A percentile compares a stretch with the other conserved stretches of the same genome.
Evolutionary conservation across 2,797 vertebrate genomes (phyloP).

Genomic region (Acanthiza pusilla): DNA sequence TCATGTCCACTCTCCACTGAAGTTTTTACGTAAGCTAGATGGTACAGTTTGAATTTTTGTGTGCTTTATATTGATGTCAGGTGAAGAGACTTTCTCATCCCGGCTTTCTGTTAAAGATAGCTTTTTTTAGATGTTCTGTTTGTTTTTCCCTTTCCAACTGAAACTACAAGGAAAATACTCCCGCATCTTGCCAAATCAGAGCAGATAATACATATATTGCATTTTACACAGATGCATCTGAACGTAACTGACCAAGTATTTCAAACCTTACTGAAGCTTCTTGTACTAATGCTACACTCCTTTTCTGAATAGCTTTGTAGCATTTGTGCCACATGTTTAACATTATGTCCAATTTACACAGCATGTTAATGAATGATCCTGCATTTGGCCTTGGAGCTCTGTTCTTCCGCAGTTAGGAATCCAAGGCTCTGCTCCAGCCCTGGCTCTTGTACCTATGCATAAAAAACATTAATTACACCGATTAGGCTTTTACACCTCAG

Average conservation of each 20-base stretch:
- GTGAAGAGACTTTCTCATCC: not conserved
- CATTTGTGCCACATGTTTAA: slow-evolving; percentile 59
- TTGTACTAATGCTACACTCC: not conserved
- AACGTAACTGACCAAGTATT: slow-evolving; percentile 54
- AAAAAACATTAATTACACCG: slow-evolving; percentile 60
- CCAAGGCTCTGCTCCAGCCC: slow-evolving; percentile 16
- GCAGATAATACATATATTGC: not conserved
- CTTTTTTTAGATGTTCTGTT: not conserved
- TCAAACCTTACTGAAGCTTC: slow-evolving; percentile 12
- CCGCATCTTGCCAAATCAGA: not conserved
- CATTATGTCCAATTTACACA: slow-evolving; percentile 64
- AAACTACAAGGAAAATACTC: slow-evolving; percentile 41
- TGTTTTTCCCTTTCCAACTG: not conserved
- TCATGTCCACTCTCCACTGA: not conserved
- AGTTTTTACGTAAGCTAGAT: not conserved
- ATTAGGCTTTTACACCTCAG: slow-evolving; percentile 61
- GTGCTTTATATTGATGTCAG: not conserved
- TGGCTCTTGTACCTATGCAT: slow-evolving; percentile 43
- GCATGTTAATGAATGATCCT: slow-evolving; percentile 54
- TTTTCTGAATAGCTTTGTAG: slow-evolving; percentile 30
- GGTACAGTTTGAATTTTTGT: not conserved
- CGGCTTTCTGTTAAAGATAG: not conserved
- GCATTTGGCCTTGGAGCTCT: slow-evolving; percentile 34
- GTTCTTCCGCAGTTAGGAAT: slow-evolving; percentile 42
- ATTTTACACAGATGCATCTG: slow-evolving; percentile 28